Base-by-base conservation (phyloP, 2,113 vertebrate genomes). In the Urocolius indicus region DNA sequence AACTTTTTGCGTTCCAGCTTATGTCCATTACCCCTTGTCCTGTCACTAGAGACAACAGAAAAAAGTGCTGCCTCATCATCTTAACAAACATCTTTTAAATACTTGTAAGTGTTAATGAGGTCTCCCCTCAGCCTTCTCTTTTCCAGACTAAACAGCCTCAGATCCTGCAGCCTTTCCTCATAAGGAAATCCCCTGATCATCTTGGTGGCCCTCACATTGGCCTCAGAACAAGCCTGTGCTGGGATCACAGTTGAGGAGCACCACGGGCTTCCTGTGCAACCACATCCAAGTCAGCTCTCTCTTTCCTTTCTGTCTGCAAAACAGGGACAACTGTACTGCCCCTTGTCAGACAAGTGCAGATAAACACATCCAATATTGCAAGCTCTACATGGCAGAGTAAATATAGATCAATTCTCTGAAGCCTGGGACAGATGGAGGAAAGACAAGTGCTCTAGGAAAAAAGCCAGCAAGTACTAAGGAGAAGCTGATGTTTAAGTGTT, bases 331-430 rank as follows among this genome's bases (percentile, higher is more conserved):
- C 9, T 1, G 8, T 62, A 1, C 21, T 4, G 30, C 20, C 67
- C 67, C 20, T 8, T 10, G 48, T n/a, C 54, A 30, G 52, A 15
- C 0, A 1, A 41, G 34, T 2, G 19, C 2, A 16, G 43, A n/a
- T 6, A 36, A 63, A 68, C 0, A 22, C 69, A 17, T 1, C 58
- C 6, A 6, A 20, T 5, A 2, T 6, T 22, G 30, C 34, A 5
- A 74, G 41, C 7, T 20, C 36, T 11, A 27, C 5, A 41, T 4
- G 36, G 20, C 2, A 5, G 54, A 49, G 83, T 46, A 57, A 52
- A 4, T 1, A 5, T 0, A 14, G 51, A 7, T n/a, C 18, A 3
- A 1, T 29, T 6, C 73, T 16, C 61, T 2, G 51, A 4, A 48
- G 36, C 52, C 43, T 48, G 43, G 65, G 80, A 10, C 84, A 77